Conservation (phyloP, 1,140 invertebrate genomes). For the Trypoxylus dichotomus region DNA sequence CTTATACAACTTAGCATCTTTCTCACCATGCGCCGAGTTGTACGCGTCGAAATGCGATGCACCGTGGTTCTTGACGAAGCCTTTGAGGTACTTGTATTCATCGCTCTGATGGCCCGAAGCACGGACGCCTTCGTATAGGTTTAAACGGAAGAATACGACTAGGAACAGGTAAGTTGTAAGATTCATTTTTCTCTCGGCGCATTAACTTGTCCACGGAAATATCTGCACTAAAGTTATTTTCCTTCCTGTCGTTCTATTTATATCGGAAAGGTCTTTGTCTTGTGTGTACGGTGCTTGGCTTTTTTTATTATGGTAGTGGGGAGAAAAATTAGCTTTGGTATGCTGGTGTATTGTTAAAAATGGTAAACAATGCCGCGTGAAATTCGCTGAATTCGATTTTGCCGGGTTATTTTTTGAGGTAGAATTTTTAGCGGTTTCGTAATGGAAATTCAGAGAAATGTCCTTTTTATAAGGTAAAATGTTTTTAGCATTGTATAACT, state of each 20-base stretch:
- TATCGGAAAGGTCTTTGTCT: not conserved
- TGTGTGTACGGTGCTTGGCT: not conserved
- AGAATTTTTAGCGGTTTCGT: too few relatives aligned
- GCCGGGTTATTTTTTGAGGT: too few relatives aligned
- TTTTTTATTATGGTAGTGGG: not conserved
- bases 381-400: not conserved
- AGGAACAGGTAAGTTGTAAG: not conserved
- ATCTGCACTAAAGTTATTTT: not conserved
- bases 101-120: not conserved
- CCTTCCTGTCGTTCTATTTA: constrained; percentile 7
- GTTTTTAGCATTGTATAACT: too few relatives aligned
- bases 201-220: not conserved
- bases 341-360: not conserved
- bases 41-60: not conserved
- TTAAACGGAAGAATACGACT: too few relatives aligned
- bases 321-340: not conserved
- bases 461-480: too few relatives aligned
- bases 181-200: not conserved
- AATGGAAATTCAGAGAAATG: too few relatives aligned
- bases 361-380: not conserved
- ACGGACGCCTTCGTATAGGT: not conserved
- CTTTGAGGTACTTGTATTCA: not conserved
- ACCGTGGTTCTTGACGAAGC: not conserved
- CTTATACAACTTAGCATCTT: constrained; percentile 1
- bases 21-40: not conserved